Percentiles rank a stretch among this genome's conserved stretches.
Conservation (phyloP, 2,113 vertebrate genomes). For the Syngnathus floridae region DNA sequence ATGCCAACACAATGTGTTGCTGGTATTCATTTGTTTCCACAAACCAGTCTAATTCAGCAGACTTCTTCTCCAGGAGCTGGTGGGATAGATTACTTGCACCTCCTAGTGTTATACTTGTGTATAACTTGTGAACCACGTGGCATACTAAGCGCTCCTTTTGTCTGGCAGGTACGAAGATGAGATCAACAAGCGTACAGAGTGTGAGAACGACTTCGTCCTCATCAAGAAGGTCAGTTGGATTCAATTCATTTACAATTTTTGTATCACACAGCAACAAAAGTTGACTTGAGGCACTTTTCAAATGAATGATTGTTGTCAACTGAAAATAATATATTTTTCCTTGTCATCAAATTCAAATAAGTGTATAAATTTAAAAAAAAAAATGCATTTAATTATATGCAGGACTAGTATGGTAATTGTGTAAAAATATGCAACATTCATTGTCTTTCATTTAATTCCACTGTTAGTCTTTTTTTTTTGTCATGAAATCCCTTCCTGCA, state of each 20-base stretch:
- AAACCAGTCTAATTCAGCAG: slow-evolving; percentile 3
- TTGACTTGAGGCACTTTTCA: not conserved
- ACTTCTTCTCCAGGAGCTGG: slow-evolving; percentile 3
- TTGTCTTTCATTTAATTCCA: not conserved
- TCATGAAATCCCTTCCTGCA: not conserved
- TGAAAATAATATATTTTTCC: not conserved
- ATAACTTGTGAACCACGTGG: not conserved
- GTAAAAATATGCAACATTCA: not conserved
- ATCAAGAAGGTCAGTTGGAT: slow-evolving; percentile 73
- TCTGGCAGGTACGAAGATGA: slow-evolving; percentile 75
- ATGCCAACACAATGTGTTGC: not conserved
- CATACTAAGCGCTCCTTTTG: not conserved
- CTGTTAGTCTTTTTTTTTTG: not conserved
- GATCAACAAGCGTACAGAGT: slow-evolving; percentile 77
- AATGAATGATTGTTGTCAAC: not conserved
- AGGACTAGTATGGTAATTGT: not conserved
- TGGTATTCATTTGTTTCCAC: slow-evolving; percentile 2
- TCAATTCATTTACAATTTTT: not conserved
- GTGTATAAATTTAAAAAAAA: not conserved
- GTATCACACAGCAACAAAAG: not conserved
- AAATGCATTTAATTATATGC: not conserved
- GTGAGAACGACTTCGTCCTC: slow-evolving; percentile 78
- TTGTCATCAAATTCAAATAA: not conserved
- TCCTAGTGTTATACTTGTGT: slow-evolving; percentile 50
- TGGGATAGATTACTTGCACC: slow-evolving; percentile 42